Evolutionary conservation across 2,797 vertebrate genomes (phyloP).

Genomic region (Spatula clypeata): DNA sequence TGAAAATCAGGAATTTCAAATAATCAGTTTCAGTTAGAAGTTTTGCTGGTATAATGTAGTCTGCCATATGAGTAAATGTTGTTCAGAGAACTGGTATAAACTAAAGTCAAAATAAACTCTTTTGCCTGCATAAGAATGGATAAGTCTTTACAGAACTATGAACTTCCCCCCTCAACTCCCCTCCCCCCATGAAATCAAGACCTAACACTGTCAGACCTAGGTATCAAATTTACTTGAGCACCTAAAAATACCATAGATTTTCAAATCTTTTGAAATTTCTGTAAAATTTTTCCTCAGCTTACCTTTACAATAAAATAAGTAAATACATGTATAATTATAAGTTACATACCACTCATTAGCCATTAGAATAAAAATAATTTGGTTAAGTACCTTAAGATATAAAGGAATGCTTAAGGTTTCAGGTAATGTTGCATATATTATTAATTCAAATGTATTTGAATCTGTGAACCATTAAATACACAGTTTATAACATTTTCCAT

Average conservation of each 20-base stretch:
- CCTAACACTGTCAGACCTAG: neutral
- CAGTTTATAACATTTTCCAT: neutral
- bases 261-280: neutral
- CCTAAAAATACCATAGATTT: neutral
- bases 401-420: constrained; percentile 14
- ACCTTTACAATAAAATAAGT: neutral
- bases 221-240: neutral
- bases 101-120: neutral
- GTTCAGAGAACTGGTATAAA: neutral
- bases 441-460: neutral
- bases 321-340: neutral
- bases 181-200: neutral
- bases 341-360: neutral
- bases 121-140: neutral
- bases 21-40: neutral
- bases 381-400: neutral
- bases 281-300: neutral
- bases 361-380: neutral
- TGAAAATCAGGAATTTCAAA: neutral
- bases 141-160: neutral
- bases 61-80: neutral
- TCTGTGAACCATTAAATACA: neutral
- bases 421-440: constrained; percentile 3
- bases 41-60: neutral
- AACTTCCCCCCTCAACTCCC: neutral